Conservation (phyloP, 1,140 invertebrate genomes). For the Ceratoteleas bidentatus region DNA sequence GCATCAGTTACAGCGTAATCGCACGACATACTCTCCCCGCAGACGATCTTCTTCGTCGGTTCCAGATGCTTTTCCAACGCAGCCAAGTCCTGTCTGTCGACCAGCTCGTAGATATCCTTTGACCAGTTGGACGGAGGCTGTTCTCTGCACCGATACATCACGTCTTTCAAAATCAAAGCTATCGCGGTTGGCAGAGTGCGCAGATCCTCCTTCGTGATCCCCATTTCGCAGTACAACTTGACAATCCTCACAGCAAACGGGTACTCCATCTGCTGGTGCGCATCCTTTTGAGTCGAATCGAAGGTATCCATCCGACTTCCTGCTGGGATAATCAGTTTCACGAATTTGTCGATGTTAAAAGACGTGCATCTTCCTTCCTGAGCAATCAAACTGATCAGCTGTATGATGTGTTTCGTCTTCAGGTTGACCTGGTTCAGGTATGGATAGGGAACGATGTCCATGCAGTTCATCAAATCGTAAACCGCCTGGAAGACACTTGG, state of each 20-base stretch:
- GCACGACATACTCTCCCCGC: constrained; percentile 68
- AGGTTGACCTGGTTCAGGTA: constrained; percentile 87
- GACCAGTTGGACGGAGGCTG: constrained; percentile 90
- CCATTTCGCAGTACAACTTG: constrained; percentile 74
- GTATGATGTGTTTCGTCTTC: constrained; percentile 87
- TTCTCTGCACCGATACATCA: constrained; percentile 88
- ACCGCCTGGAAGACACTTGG: constrained; percentile 88
- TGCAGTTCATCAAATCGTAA: constrained; percentile 83
- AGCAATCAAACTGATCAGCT: constrained; percentile 81
- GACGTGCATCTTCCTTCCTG: constrained; percentile 35
- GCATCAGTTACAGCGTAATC: constrained; percentile 74
- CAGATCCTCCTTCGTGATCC: constrained; percentile 87
- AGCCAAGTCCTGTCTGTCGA: constrained; percentile 90
- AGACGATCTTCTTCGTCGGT: constrained; percentile 30
- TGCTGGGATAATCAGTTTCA: constrained; percentile 74
- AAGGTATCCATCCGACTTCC: constrained; percentile 75
- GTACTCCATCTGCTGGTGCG: constrained; percentile 65
- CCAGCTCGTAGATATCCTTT: constrained; percentile 87
- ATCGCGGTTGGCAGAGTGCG: constrained; percentile 89
- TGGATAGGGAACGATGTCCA: constrained; percentile 84
- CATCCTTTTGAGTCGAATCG: constrained; percentile 72
- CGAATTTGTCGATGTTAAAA: constrained; percentile 69
- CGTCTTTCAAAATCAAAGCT: constrained; percentile 87
- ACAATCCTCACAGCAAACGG: constrained; percentile 71
- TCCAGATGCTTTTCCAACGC: constrained; percentile 78